A percentile compares a stretch with the other conserved stretches of the same genome.
Conservation (phyloP, 1,140 invertebrate genomes). For the Kradibia gibbosae region DNA sequence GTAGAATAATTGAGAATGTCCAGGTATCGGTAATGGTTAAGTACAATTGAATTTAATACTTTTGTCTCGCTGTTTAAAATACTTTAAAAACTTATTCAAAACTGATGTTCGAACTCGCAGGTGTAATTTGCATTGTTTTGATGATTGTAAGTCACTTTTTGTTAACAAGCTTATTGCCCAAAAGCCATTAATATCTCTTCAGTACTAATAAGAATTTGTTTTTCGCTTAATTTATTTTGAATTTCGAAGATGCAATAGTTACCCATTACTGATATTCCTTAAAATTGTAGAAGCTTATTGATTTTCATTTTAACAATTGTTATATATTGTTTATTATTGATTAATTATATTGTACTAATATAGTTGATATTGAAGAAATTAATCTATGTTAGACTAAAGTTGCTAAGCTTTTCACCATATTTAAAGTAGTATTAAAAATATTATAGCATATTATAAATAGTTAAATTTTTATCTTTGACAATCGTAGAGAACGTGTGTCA, state of each 20-base stretch:
- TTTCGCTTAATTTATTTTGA: background rate
- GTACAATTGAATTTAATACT: background rate
- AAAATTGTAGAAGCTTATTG: conserved; percentile 7
- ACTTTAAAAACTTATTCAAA: background rate
- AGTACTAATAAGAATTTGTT: background rate
- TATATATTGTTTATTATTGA: background rate
- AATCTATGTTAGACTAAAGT: background rate
- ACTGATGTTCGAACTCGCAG: too few relatives aligned
- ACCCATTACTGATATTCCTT: background rate
- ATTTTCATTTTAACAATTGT: background rate
- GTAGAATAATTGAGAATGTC: too few relatives aligned
- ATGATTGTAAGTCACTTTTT: background rate
- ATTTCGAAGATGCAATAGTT: background rate
- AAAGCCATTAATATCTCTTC: background rate
- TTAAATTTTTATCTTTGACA: background rate
- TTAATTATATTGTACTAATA: background rate
- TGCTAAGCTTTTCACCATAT: background rate
- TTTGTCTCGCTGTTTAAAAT: background rate
- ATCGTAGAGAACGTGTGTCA: background rate
- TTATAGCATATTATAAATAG: background rate
- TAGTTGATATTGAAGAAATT: background rate
- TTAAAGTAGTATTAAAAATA: conserved; percentile 13
- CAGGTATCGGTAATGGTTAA: background rate
- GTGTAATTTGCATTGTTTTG: too few relatives aligned
- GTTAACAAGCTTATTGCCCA: background rate